These are phyloP conservation scores for Troglohyphantes excavatus DNA, from an alignment of 2,888 invertebrate species.

Conservation along the genomic window DNA sequence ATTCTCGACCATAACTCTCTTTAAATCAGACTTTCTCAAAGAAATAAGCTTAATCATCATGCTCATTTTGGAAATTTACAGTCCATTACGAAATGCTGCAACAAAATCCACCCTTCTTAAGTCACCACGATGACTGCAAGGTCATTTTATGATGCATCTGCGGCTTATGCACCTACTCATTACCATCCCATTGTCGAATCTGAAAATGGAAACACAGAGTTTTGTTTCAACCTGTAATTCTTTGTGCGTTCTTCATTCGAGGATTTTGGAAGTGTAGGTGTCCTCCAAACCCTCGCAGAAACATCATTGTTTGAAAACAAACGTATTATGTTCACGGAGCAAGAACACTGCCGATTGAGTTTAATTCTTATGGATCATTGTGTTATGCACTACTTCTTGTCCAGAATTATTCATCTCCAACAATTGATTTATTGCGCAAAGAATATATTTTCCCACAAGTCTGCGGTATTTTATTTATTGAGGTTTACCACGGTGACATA, in stretches of 20 bases:
- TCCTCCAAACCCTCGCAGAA: background rate
- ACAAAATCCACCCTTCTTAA: background rate
- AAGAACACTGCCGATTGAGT: background rate
- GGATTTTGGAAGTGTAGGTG: background rate
- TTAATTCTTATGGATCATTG: background rate
- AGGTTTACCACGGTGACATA: background rate
- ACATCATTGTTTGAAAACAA: constrained; percentile 23
- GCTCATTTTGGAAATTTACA: background rate
- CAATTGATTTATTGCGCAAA: constrained; percentile 21
- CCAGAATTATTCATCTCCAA: constrained; percentile 23
- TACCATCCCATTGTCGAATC: constrained; percentile 19
- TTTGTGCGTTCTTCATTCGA: constrained; percentile 10
- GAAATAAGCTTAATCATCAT: too few relatives aligned
- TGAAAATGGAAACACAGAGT: background rate
- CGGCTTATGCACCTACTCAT: constrained; percentile 28
- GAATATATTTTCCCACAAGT: constrained; percentile 4
- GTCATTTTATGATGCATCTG: constrained; percentile 6
- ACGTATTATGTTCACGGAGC: background rate
- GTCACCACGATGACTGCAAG: constrained; percentile 12
- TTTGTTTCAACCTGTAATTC: constrained; percentile 19
- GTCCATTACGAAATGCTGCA: constrained; percentile 15
- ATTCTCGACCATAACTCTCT: too few relatives aligned
- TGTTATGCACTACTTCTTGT: constrained; percentile 32
- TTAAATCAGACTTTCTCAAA: too few relatives aligned
- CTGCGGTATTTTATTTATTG: background rate